Conservation (phyloP, 2,888 invertebrate species). For the Sesamia inferens region DNA sequence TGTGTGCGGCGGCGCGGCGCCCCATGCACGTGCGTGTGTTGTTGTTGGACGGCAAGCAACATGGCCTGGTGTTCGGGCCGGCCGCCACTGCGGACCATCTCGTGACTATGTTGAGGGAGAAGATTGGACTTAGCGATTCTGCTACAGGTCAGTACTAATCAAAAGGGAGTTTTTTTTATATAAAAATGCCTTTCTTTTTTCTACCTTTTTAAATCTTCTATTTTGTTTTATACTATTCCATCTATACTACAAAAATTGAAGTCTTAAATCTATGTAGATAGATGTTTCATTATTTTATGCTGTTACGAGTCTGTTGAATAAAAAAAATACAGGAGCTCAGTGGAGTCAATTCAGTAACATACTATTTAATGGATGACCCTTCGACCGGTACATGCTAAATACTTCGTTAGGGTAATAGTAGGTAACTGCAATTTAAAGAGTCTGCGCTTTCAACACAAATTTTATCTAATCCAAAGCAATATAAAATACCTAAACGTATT, state of each 20-base stretch:
- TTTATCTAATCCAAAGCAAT: not conserved
- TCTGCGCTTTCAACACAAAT: not conserved
- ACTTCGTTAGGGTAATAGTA: too few relatives aligned
- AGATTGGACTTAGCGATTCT: slow-evolving; percentile 95
- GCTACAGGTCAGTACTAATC: slow-evolving; percentile 89
- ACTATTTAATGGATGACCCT: not conserved
- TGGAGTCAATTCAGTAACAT: too few relatives aligned
- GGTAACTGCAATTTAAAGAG: not conserved
- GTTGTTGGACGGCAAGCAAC: slow-evolving; percentile 98
- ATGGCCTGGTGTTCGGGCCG: slow-evolving; percentile 98
- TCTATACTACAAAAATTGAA: too few relatives aligned
- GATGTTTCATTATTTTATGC: too few relatives aligned
- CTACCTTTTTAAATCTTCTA: too few relatives aligned
- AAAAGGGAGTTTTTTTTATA: too few relatives aligned
- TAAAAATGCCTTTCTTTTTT: too few relatives aligned
- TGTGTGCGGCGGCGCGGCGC: slow-evolving; percentile 97
- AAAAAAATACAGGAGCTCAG: too few relatives aligned
- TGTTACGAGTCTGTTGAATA: too few relatives aligned
- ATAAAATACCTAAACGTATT: not conserved
- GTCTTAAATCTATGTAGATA: too few relatives aligned
- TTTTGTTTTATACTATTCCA: too few relatives aligned
- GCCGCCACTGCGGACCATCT: slow-evolving; percentile 97
- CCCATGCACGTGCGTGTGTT: slow-evolving; percentile 97
- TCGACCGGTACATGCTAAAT: too few relatives aligned
- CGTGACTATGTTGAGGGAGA: slow-evolving; percentile 95